Evolutionary conservation across 2,888 invertebrate species (phyloP), one percentile per base, ranked within the genome.

Genomic region (Lissonota sp.): DNA sequence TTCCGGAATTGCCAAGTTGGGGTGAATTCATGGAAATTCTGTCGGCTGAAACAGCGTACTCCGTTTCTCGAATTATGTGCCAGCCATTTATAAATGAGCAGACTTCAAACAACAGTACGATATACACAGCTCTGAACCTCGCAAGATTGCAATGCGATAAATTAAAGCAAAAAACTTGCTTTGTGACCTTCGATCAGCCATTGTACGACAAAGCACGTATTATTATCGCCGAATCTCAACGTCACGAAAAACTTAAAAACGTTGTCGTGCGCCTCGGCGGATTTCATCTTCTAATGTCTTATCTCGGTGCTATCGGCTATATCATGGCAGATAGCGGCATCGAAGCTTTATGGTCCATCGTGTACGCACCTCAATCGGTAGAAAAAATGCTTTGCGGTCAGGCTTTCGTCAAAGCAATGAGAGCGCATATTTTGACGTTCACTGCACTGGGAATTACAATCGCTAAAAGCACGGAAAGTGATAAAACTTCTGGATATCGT

Each of bases 131-230:
- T 64, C 39, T 79, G 37, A 67, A 58, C 40, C n/a, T 26, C 26
- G 79, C 84, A 10, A 5, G 14, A 8, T 10, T 12, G 6, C 69
- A 82, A 63, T 37, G 53, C 60, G 0, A 42, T 10, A 40, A 42
- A 70, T 7, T 82, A n/a, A 72, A 75, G 16, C 82, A 85, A 64
- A 76, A 86, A 81, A 83, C 80, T 37, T 80, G 83, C 73, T 80
- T 88, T 37, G 44, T 44, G 6, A 89, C 87, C 51, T 88, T 87
- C 66, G 87, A 88, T 66, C 86, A 87, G 62, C 87, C 86, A 8
- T 80, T 88, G n/a, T 87, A 87, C 51, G 46, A 46, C 10, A 86
- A 86, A 83, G 84, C 85, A 75, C 82, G 83, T 51, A 75, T 70
- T 14, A 87, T 86, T 57, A 78, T 86, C 14, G 80, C 44, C 6